Conservation (phyloP, 2,113 vertebrate species). For the Silurus meridionalis region DNA sequence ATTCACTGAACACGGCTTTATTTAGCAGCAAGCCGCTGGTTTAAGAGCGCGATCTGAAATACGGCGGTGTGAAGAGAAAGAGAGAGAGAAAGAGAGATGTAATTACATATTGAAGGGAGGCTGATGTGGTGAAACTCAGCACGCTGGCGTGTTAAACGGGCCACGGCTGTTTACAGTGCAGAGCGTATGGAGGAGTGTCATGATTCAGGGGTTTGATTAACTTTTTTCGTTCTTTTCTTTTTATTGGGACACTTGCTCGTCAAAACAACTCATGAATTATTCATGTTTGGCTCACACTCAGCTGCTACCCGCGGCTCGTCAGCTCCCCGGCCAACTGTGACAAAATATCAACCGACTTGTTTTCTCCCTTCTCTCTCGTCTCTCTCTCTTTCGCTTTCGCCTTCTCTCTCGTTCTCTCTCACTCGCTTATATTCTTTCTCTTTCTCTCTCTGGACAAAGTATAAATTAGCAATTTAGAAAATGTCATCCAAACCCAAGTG, state of each 20-base stretch:
- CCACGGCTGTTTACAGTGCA: slow-evolving; percentile 25
- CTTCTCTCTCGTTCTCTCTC: not conserved
- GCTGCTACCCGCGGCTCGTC: slow-evolving; percentile 59
- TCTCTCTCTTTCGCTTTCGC: not conserved
- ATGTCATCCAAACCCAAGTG: slow-evolving; percentile 7
- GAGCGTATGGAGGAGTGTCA: slow-evolving; percentile 38
- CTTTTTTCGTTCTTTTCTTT: slow-evolving; percentile 6
- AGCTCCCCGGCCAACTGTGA: slow-evolving; percentile 57
- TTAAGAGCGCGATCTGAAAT: not conserved
- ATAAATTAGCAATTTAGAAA: slow-evolving; percentile 43
- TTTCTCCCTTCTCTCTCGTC: slow-evolving; percentile 7
- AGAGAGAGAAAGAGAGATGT: not conserved
- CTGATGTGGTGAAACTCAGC: not conserved
- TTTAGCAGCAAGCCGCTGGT: not conserved
- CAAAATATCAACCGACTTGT: slow-evolving; percentile 57
- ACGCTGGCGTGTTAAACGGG: slow-evolving; percentile 13
- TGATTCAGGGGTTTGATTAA: slow-evolving; percentile 16
- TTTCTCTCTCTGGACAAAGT: not conserved
- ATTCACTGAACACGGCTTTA: not conserved
- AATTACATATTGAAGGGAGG: slow-evolving; percentile 20
- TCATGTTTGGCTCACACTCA: slow-evolving; percentile 65
- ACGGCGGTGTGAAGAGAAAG: not conserved
- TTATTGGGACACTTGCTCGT: slow-evolving; percentile 53
- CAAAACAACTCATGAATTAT: slow-evolving; percentile 69
- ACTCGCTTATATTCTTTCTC: not conserved